Base-by-base conservation (phyloP, 2,888 invertebrate species). In the Pyrrhia umbra region DNA sequence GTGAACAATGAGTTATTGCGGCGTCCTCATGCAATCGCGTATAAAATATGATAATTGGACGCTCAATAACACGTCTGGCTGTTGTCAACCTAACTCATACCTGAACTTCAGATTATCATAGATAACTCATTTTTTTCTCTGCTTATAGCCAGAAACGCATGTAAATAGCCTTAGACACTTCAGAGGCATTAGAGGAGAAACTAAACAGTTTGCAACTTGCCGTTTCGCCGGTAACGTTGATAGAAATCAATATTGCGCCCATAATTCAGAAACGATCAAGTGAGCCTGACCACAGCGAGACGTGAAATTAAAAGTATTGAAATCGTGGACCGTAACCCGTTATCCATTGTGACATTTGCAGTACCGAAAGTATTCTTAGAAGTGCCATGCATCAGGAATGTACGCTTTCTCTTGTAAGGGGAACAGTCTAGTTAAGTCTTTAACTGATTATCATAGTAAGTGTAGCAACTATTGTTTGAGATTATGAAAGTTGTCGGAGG, bases 31-130 rank as follows among this genome's bases (percentile, higher is more conserved):
- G 91, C 92, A 90, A 91, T 90, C 88, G 90, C 89, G 81, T 88
- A 91, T 93, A 90, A 92, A 93, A 91, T 92, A 93, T 91, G 90
- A 93, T 94, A 92, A 92, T 93, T 92, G 90, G 88, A 85, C 82
- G 85, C 81, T 88, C 88, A 86, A 89, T 90, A 88, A 84, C 87
- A 88, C 84, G 86, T 83, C 84, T 83, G 73, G 76, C 76, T 83
- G 84, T 83, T 81, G 84, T 82, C 78, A 73, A 80, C 73, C 61
- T 42, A 54, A 64, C 50, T 58, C 62, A 72, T 63, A 66, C 69
- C 57, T 51, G 56, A 76, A 70, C 47, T 60, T 56, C 39, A 58
- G 62, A 51, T 58, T 67, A 62, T 62, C 46, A 45, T 15, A 46
- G 50, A 61, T 21, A 21, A 55, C 37, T 15, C 34, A 6, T 16